Base-by-base conservation (phyloP, 2,113 vertebrate genomes). In the Ceyx margarethae region DNA sequence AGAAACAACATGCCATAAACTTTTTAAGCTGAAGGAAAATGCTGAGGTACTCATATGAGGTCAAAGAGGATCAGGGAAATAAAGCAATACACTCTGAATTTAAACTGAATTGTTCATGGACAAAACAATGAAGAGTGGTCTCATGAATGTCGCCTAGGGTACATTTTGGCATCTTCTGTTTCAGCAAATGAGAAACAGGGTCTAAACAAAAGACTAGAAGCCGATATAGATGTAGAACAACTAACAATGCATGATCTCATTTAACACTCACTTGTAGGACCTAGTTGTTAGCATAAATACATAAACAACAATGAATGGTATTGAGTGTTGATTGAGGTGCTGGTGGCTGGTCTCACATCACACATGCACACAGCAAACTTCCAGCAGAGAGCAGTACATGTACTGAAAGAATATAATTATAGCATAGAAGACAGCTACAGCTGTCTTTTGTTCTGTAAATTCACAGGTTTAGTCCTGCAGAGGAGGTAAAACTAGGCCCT, bases 381-480 rank as follows among this genome's bases (percentile, higher is more conserved):
- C 94, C 96, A 96, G 94, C 84, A 97, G 95, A 94, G 91, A 95
- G 95, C 96, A 96, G 81, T 53, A 91, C 40, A 8, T 17, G 50
- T 91, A 45, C 69, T 86, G 37, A 69, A 91, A 91, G 91, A 88
- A 26, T 4, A 6, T 35, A 21, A 3, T 10, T 56, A 54, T 21
- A 31, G 28, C 1, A 2, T 18, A 8, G 40, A 45, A 93, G 60
- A 42, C 23, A 51, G 43, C 15, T 87, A 37, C 51, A 66, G 19
- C 11, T n/a, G 40, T 23, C 15, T 19, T 37, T 74, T 11, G 22
- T 56, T 81, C 33, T 56, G 29, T 25, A 66, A 85, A 76, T 45
- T 35, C 75, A 14, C 11, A 51, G 26, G 9, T 19, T 57, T 54
- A 71, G 29, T 54, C 29, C 29, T 71, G 28, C 31, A 66, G 37